Base-by-base conservation (phyloP, 2,797 vertebrate species). In the Limnodromus scolopaceus region DNA sequence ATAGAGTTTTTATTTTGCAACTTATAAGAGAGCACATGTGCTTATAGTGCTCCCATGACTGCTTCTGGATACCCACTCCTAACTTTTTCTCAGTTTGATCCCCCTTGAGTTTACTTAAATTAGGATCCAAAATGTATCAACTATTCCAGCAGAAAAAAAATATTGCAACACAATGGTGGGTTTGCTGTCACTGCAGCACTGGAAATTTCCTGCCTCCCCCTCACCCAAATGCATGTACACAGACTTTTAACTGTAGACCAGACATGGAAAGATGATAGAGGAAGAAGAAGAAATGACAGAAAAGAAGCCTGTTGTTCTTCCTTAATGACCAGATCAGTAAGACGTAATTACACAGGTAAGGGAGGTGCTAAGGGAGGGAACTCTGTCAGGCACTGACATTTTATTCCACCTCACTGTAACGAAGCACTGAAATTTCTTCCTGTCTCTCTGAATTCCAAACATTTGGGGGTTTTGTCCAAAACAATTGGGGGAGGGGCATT, bases 1-100 rank as follows among this genome's bases (percentile, higher is more conserved):
- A n/a, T 0, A 28, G 19, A 34, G 9, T 8, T 46, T 70, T 75
- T 53, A 34, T 69, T 81, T 61, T 55, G 53, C 16, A 46, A 32
- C 1, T 0, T 14, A 0, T 18, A 49, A 55, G 27, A 51, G 9
- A 64, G 6, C 7, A 60, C 11, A 10, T 0, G 0, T 39, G 18
- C 23, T 48, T 11, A n/a, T 12, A 51, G 15, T 34, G 7, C 8
- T 87, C 15, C 53, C 6, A 2, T 23, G 39, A 55, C 28, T 54
- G 18, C 22, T 83, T 63, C 39, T 77, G 36, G 24, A 45, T 45
- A n/a, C 27, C 15, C 6, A 34, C 15, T 85, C 15, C 18, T 43
- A 22, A 22, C 1, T 46, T 45, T 38, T 81, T 30, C 24, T 63
- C 27, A 2, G 8, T 46, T 43, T 69, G 6, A 2, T 80, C 19